Percentiles rank a stretch among this genome's conserved stretches.
Evolutionary conservation across 2,888 invertebrate genomes (phyloP).

Genomic region (Temnothorax unifasciatus): DNA sequence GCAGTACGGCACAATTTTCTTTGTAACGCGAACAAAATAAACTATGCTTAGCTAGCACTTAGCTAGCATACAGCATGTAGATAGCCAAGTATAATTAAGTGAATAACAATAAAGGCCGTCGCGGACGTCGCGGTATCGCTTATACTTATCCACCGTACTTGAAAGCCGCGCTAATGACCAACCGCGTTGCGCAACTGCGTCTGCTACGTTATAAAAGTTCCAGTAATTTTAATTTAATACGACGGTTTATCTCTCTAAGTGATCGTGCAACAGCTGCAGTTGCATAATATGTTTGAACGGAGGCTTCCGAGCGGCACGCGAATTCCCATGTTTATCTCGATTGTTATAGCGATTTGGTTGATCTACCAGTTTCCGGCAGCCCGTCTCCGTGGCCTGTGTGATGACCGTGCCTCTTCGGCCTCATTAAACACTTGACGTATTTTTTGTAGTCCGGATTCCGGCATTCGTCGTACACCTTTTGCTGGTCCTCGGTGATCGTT

Average conservation of each 20-base stretch:
- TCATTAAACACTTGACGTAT: conserved; percentile 82
- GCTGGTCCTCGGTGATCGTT: conserved; percentile 63
- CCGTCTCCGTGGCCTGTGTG: conserved; percentile 44
- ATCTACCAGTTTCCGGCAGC: conserved; percentile 59
- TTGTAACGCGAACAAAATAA: not conserved
- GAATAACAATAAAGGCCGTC: not conserved
- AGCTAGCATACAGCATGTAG: not conserved
- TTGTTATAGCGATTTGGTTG: conserved; percentile 18
- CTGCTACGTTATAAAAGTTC: conserved; percentile 26
- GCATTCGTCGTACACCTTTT: conserved; percentile 76
- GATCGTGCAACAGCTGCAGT: conserved; percentile 36
- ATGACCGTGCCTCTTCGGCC: conserved; percentile 81
- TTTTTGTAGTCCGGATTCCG: conserved; percentile 81
- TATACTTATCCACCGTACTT: not conserved
- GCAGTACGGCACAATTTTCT: not conserved
- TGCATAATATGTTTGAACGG: conserved; percentile 32
- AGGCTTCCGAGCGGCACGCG: conserved; percentile 12
- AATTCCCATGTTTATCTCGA: conserved; percentile 30
- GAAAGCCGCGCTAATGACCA: conserved; percentile 13
- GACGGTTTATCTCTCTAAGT: not conserved
- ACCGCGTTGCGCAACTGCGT: conserved; percentile 23
- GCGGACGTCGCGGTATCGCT: not conserved
- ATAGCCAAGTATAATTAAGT: not conserved
- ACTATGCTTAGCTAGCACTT: no score
- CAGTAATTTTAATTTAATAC: conserved; percentile 43